phyloP scores from a whole-genome alignment of 2,888 invertebrate genomes.

The Lobophora halterata region DNA sequence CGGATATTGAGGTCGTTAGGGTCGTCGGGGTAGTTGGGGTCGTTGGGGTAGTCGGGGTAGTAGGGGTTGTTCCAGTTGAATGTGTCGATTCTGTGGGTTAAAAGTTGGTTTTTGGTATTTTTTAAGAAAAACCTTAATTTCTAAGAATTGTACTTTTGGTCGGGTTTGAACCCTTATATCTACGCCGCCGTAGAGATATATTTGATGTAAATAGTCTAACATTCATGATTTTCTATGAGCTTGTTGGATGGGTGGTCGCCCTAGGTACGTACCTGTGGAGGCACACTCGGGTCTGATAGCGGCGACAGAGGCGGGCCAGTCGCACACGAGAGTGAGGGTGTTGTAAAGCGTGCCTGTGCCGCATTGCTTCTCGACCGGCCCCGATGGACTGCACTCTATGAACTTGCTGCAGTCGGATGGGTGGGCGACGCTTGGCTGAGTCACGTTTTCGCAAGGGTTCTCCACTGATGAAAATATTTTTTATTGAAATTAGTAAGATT shows the following conservation, averaged over 20 bases:
- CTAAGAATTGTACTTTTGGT: too few species aligned
- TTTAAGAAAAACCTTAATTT: too few species aligned
- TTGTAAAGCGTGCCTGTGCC: slow-evolving; percentile 84
- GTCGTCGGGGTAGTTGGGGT: slow-evolving; percentile 12
- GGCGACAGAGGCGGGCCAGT: slow-evolving; percentile 82
- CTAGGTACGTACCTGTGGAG: too few species aligned
- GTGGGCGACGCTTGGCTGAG: slow-evolving; percentile 81
- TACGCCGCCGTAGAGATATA: neutral
- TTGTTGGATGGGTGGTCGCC: too few species aligned
- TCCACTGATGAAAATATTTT: slow-evolving; percentile 36
- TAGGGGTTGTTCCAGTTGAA: neutral
- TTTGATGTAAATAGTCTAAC: too few species aligned
- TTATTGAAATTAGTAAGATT: neutral
- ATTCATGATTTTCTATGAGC: too few species aligned
- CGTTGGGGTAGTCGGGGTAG: slow-evolving; percentile 18
- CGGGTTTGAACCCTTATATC: neutral
- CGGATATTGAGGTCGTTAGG: slow-evolving; percentile 15
- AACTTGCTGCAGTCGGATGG: slow-evolving; percentile 85
- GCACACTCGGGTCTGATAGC: slow-evolving; percentile 82
- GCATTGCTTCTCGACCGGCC: slow-evolving; percentile 83
- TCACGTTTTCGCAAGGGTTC: slow-evolving; percentile 64
- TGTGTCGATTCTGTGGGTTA: too few species aligned
- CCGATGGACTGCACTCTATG: slow-evolving; percentile 83
- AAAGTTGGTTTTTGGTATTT: too few species aligned
- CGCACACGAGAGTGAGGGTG: slow-evolving; percentile 82